phyloP scores from a whole-genome alignment of 1,140 invertebrate species.

The Saccostrea glomerata region DNA sequence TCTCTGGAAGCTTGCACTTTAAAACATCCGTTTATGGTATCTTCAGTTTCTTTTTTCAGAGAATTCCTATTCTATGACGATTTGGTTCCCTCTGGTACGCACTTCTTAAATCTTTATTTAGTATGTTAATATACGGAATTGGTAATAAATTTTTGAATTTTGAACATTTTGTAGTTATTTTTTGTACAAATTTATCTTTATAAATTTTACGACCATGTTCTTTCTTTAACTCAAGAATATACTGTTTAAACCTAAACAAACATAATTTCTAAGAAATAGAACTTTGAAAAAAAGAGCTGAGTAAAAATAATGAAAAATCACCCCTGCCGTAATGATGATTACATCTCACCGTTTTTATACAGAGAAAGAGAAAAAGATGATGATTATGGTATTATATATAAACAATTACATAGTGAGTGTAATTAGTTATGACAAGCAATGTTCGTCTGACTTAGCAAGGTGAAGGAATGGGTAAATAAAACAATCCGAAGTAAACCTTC shows the following conservation, averaged over 20 bases:
- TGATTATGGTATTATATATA: slow-evolving; percentile 5
- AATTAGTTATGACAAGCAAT: slow-evolving; percentile 28
- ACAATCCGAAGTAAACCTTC: neutral
- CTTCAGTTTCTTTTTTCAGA: neutral
- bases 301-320: neutral
- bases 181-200: neutral
- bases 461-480: slow-evolving; percentile 32
- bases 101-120: neutral
- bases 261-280: neutral
- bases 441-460: slow-evolving; percentile 7
- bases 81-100: neutral
- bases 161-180: neutral
- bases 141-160: neutral
- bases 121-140: neutral
- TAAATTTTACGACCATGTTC: neutral
- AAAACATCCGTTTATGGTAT: slow-evolving; percentile 16
- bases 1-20: slow-evolving; percentile 15
- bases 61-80: neutral
- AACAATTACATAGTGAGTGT: slow-evolving; percentile 28
- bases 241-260: neutral
- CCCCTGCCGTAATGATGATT: neutral
- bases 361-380: neutral
- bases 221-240: neutral
- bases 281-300: too few species aligned
- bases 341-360: neutral